phyloP scores from a whole-genome alignment of 2,113 vertebrate species.

The Gopherus evgoodei region DNA sequence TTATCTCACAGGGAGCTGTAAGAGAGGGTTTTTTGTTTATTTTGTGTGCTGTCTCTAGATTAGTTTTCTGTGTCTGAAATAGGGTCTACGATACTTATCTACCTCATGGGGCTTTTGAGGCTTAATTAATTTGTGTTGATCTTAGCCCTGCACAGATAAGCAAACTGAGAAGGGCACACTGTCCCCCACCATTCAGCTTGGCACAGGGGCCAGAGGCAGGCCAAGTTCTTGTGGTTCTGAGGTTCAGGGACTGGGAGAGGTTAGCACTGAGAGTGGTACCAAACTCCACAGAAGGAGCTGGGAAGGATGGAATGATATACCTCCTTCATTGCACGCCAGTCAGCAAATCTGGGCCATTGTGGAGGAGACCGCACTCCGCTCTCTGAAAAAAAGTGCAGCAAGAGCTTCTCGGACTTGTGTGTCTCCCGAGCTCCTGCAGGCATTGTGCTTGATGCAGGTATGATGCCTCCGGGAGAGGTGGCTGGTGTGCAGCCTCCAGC shows the following conservation, averaged over 20 bases:
- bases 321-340: not conserved
- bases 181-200: not conserved
- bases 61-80: not conserved
- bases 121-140: constrained; percentile 10
- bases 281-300: not conserved
- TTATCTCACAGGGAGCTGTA: not conserved
- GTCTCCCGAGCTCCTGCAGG: not conserved
- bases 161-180: not conserved
- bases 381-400: fast-evolving
- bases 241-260: not conserved
- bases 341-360: not conserved
- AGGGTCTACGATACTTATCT: not conserved
- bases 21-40: not conserved
- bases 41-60: constrained; percentile 43
- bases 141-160: not conserved
- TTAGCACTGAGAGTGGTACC: not conserved
- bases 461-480: not conserved
- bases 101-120: not conserved
- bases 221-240: not conserved
- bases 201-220: not conserved
- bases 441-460: not conserved
- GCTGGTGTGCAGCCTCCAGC: not conserved
- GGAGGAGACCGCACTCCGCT: fast-evolving
- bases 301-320: not conserved
- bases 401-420: not conserved